These are phyloP conservation scores for Dione vanillae DNA, from an alignment of 2,888 invertebrate genomes.

Conservation along the genomic window DNA sequence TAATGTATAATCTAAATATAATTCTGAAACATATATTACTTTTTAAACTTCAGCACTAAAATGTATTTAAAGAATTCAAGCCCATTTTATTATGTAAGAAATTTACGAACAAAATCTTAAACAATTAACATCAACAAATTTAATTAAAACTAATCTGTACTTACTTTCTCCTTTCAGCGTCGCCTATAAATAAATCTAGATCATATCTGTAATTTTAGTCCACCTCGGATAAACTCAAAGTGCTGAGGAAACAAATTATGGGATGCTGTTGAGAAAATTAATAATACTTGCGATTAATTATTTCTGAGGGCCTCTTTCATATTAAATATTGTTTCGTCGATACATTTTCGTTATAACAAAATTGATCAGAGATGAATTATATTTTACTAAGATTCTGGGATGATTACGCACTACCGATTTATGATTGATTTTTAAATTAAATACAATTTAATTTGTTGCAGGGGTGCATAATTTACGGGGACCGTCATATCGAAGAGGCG, in stretches of 20 bases:
- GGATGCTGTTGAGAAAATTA: constrained; percentile 54
- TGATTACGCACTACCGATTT: constrained; percentile 9
- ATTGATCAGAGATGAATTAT: constrained; percentile 28
- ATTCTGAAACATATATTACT: too few relatives aligned
- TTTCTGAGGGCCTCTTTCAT: constrained; percentile 50
- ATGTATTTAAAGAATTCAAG: too few relatives aligned
- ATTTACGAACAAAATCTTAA: neutral
- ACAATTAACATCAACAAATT: neutral
- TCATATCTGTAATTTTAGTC: neutral
- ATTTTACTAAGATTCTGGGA: constrained; percentile 13
- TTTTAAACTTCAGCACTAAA: too few relatives aligned
- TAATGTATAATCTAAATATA: too few relatives aligned
- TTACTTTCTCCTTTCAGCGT: neutral
- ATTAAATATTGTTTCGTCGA: constrained; percentile 48
- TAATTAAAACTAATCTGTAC: neutral
- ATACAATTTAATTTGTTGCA: too few relatives aligned
- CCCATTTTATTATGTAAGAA: neutral
- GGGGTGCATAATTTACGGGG: too few relatives aligned
- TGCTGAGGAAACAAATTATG: constrained; percentile 21
- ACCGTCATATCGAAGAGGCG: too few relatives aligned
- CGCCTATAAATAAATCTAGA: neutral
- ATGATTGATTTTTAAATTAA: neutral
- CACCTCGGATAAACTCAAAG: neutral
- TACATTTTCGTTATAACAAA: constrained; percentile 36
- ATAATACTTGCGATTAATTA: constrained; percentile 64